Evolutionary conservation across 2,113 vertebrate genomes (phyloP).

Genomic region (Megalops atlanticus): DNA sequence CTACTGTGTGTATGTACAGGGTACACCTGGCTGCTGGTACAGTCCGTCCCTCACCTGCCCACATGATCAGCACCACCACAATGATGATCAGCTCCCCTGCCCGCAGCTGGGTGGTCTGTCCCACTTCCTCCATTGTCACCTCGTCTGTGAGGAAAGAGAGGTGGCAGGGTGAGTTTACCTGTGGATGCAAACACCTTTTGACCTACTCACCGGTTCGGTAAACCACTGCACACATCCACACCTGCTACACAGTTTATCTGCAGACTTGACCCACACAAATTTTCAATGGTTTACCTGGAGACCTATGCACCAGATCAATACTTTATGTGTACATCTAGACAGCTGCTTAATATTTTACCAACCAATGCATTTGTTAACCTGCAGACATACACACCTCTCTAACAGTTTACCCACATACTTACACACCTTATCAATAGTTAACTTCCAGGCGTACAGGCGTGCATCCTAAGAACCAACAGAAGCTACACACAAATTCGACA

Average conservation of each 20-base stretch:
- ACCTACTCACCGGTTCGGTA: too few species aligned
- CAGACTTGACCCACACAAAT: neutral
- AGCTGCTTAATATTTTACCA: too few species aligned
- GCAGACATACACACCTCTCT: neutral
- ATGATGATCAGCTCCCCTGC: constrained; percentile 93
- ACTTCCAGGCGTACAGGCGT: too few species aligned
- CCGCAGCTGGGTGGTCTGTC: constrained; percentile 79
- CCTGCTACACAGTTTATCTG: neutral
- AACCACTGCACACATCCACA: too few species aligned
- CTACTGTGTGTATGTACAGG: constrained; percentile 1
- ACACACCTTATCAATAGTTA: too few species aligned
- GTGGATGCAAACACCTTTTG: neutral
- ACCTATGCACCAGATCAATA: neutral
- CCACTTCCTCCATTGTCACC: constrained; percentile 93
- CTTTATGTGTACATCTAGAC: too few species aligned
- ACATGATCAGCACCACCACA: constrained; percentile 93
- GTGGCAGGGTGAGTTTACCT: constrained; percentile 21
- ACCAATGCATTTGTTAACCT: neutral
- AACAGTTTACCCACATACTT: too few species aligned
- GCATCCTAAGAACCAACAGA: too few species aligned
- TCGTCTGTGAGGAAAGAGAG: constrained; percentile 75
- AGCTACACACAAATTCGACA: too few species aligned
- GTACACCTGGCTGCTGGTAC: neutral
- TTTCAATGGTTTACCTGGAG: neutral
- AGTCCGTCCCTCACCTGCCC: constrained; percentile 82